Evolutionary conservation across 2,888 invertebrate genomes (phyloP).

Genomic region (Meganola albula): DNA sequence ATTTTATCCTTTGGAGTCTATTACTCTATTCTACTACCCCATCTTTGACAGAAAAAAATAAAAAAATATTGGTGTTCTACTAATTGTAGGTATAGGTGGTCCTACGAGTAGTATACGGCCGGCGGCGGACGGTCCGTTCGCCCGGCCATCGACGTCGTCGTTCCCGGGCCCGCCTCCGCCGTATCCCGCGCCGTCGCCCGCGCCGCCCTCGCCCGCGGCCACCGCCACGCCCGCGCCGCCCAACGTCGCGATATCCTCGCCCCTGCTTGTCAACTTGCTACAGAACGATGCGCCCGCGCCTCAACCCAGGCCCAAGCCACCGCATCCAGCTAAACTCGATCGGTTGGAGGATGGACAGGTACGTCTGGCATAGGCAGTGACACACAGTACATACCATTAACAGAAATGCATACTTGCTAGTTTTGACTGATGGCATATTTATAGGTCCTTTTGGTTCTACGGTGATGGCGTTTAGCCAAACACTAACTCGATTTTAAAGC

Average conservation of each 20-base stretch:
- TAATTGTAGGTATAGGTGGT: slow-evolving; percentile 39
- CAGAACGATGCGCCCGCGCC: slow-evolving; percentile 86
- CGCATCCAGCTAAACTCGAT: slow-evolving; percentile 60
- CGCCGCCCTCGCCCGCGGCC: slow-evolving; percentile 22
- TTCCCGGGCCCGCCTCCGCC: slow-evolving; percentile 62
- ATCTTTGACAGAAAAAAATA: no score
- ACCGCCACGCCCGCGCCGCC: slow-evolving; percentile 33
- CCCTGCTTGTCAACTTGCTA: slow-evolving; percentile 92
- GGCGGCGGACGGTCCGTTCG: slow-evolving; percentile 42
- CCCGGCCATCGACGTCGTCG: slow-evolving; percentile 46
- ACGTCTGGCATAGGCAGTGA: no score
- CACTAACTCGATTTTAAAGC: no score
- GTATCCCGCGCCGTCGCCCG: slow-evolving; percentile 40
- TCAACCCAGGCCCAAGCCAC: slow-evolving; percentile 48
- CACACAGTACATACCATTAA: no score
- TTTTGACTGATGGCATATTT: no score
- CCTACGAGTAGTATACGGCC: slow-evolving; percentile 29
- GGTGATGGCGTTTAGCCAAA: no score
- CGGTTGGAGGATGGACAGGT: slow-evolving; percentile 64
- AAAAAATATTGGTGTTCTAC: neutral
- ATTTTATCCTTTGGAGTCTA: no score
- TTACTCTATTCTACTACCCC: no score
- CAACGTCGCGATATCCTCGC: slow-evolving; percentile 89
- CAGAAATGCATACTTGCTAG: no score
- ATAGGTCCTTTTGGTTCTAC: no score